Base-by-base conservation (phyloP, 2,888 invertebrate species). In the Melanotus villosus region DNA sequence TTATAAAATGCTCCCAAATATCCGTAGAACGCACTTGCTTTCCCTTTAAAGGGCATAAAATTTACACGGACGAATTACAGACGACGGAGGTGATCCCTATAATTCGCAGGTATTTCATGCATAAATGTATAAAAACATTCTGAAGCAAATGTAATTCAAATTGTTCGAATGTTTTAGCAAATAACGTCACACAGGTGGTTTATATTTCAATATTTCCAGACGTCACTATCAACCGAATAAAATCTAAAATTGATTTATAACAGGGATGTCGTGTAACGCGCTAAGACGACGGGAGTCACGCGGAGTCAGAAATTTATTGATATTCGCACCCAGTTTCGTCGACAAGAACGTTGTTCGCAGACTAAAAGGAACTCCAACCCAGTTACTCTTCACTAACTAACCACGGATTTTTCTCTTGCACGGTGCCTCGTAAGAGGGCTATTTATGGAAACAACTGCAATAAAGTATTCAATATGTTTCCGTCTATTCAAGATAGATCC, bases 381-480 rank as follows among this genome's bases (percentile, higher is more conserved):
- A 32, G 30, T 32, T 19, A 38, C 32, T 56, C 19, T 38, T 36
- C 23, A n/a, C 23, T 19, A 56, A 56, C 21, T 21, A 38, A 12
- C 19, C 6, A 19, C 23, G 6, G n/a, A 32, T 32, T 52, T 16
- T 32, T 52, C 52, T 52, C 5, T 16, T 9, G 4, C n/a, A 7
- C 18, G 30, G 10, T n/a, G 10, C 0, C 14, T 10, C 12, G n/a
- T 32, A 32, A 56, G 56, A 23, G 21, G 21, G 19, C 56, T 26
- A 59, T 66, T 66, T 50, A 50, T 7, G 38, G 23, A 66, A 52
- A 59, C 58, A 66, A 52, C 52, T 26, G 10, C 18, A 50, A 66
- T 65, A 65, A 65, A 58, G 47, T 58, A 59, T 66, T 59, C 58
- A 59, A 59, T 59, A 52, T 59, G 21, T 52, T 59, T 66, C 41